These are phyloP conservation scores for Grammomys surdaster DNA, from an alignment of 2,113 vertebrate species.

Conservation along the genomic window DNA sequence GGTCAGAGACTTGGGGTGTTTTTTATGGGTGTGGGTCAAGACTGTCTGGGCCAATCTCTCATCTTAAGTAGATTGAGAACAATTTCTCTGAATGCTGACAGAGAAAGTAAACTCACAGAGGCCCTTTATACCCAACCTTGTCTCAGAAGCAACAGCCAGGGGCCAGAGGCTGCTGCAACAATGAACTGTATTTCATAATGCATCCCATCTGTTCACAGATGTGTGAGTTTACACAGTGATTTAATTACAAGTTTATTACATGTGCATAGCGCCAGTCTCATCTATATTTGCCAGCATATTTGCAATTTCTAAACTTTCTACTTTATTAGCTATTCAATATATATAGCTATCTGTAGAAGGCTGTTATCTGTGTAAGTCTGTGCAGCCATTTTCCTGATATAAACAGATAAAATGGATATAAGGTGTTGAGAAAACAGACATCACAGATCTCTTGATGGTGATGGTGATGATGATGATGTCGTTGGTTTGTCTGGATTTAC, in stretches of 20 bases:
- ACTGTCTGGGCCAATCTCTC: slow-evolving; percentile 63
- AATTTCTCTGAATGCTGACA: slow-evolving; percentile 64
- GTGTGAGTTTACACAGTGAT: slow-evolving; percentile 86
- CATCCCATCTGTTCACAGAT: slow-evolving; percentile 87
- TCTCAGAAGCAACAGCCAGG: slow-evolving; percentile 80
- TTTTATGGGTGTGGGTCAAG: slow-evolving; percentile 79
- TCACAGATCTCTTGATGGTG: neutral
- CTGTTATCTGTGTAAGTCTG: slow-evolving; percentile 75
- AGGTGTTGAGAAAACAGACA: neutral
- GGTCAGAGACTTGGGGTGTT: slow-evolving; percentile 77
- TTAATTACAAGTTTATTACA: slow-evolving; percentile 86
- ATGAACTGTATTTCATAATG: slow-evolving; percentile 86
- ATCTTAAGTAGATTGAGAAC: slow-evolving; percentile 58
- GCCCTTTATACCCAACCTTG: slow-evolving; percentile 75
- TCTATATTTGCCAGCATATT: slow-evolving; percentile 83
- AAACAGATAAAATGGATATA: neutral
- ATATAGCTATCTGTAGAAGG: slow-evolving; percentile 47
- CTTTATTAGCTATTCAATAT: slow-evolving; percentile 81
- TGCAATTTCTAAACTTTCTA: slow-evolving; percentile 83
- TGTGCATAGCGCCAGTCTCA: slow-evolving; percentile 78
- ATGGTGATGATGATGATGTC: neutral
- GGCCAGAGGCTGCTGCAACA: slow-evolving; percentile 85
- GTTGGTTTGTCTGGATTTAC: neutral
- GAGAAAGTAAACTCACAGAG: slow-evolving; percentile 82
- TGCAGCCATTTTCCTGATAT: slow-evolving; percentile 56